Conservation (phyloP, 2,888 invertebrate species). For the Athrips mouffetella region DNA sequence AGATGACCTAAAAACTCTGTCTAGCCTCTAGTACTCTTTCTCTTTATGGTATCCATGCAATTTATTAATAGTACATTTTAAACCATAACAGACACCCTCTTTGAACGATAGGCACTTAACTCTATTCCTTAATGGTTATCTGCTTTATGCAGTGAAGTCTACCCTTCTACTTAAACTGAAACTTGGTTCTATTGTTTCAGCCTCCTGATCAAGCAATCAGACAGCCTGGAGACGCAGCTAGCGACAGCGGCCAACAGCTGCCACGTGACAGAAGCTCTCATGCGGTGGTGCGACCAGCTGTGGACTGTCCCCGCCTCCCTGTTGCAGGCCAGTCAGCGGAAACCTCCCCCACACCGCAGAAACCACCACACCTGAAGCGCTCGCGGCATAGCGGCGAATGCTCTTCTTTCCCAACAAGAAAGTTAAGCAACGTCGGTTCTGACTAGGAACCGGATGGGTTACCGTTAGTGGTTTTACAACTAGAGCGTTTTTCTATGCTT, state of each 20-base stretch:
- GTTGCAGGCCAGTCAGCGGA: conserved; percentile 75
- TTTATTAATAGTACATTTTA: no score
- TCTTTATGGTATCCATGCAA: no score
- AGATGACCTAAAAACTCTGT: no score
- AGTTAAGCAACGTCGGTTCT: no score
- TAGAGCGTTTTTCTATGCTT: no score
- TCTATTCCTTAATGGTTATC: no score
- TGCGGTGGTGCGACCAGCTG: conserved; percentile 86
- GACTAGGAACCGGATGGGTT: no score
- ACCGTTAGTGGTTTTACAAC: background rate
- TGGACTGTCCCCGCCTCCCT: conserved; percentile 89
- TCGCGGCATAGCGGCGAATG: background rate
- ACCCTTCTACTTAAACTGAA: conserved; percentile 9
- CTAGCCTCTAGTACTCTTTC: no score
- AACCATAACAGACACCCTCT: no score
- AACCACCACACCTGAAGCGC: conserved; percentile 58
- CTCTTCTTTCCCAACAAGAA: no score
- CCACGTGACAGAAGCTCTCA: conserved; percentile 89
- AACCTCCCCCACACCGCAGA: conserved; percentile 53
- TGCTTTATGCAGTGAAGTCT: no score
- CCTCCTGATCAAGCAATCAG: conserved; percentile 80
- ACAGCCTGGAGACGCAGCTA: conserved; percentile 83
- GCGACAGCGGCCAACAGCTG: conserved; percentile 93
- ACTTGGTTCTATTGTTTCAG: conserved; percentile 63
- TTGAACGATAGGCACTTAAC: no score